Evolutionary conservation across 1,140 invertebrate genomes (phyloP).

Genomic region (Zelostemma sp.): DNA sequence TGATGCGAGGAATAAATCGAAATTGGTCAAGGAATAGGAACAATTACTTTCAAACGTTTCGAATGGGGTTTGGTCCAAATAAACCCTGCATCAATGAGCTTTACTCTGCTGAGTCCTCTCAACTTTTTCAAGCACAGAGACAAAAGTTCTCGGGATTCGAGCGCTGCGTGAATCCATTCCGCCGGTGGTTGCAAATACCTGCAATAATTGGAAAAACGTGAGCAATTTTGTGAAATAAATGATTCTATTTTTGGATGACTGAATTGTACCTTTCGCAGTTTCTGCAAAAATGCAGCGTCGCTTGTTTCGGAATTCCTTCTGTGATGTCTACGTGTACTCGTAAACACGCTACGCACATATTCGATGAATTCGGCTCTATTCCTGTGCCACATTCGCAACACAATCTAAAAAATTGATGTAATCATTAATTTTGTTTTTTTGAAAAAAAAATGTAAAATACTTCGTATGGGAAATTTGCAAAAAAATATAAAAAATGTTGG

Average conservation of each 20-base stretch:
- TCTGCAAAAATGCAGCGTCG: constrained; percentile 88
- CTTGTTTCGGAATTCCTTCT: constrained; percentile 96
- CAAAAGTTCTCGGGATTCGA: constrained; percentile 95
- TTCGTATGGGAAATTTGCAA: too few species aligned
- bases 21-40: too few species aligned
- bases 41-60: too few species aligned
- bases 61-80: constrained; percentile 99
- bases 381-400: constrained; percentile 85
- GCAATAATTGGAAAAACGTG: too few species aligned
- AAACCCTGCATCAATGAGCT: constrained; percentile 95
- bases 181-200: too few species aligned
- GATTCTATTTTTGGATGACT: too few species aligned
- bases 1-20: too few species aligned
- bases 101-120: constrained; percentile 87
- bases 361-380: constrained; percentile 95
- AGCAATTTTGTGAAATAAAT: too few species aligned
- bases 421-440: constrained; percentile 13
- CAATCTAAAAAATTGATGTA: constrained; percentile 53
- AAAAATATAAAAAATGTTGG: too few species aligned
- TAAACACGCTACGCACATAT: constrained; percentile 97
- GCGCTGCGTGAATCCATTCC: too few species aligned
- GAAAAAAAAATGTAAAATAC: too few species aligned
- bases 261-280: constrained; percentile 84
- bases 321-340: constrained; percentile 94
- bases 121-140: constrained; percentile 95